Conservation (phyloP, 53 echinoderm and acorn worm genomes). For the Actinopyga echinites region DNA sequence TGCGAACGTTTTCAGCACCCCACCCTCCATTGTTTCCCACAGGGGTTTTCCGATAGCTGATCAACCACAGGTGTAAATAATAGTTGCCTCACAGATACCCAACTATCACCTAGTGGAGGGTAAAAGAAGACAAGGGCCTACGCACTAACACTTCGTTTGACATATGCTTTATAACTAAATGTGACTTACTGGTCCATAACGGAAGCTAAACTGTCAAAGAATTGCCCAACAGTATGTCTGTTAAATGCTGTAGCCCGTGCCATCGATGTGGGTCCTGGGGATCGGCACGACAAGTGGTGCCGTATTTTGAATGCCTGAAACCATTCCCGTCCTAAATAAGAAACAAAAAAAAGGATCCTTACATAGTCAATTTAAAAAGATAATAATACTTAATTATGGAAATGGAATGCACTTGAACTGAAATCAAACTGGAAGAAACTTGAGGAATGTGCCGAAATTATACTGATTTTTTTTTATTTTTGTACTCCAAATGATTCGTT, state of each 20-base stretch:
- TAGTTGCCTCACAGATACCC: no score
- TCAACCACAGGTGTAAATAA: no score
- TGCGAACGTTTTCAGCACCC: no score
- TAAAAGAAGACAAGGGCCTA: no score
- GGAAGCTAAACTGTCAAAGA: constrained; percentile 19
- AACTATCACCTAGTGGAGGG: no score
- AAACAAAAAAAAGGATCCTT: neutral
- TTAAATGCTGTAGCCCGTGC: constrained; percentile 32
- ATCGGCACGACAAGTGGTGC: neutral
- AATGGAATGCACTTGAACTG: no score
- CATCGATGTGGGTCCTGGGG: constrained; percentile 29
- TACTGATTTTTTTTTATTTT: neutral
- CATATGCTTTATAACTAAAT: neutral
- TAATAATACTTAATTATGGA: no score
- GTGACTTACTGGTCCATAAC: constrained; percentile 8
- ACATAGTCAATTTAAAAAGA: no score
- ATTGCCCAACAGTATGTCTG: constrained; percentile 35
- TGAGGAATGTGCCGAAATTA: neutral
- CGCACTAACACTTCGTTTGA: no score
- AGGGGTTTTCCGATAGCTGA: no score
- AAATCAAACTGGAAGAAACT: neutral
- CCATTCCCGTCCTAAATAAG: neutral
- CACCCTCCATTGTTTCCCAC: no score
- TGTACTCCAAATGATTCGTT: neutral
- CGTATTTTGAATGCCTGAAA: neutral